Conservation (phyloP, 2,113 vertebrate species). For the Riparia riparia region DNA sequence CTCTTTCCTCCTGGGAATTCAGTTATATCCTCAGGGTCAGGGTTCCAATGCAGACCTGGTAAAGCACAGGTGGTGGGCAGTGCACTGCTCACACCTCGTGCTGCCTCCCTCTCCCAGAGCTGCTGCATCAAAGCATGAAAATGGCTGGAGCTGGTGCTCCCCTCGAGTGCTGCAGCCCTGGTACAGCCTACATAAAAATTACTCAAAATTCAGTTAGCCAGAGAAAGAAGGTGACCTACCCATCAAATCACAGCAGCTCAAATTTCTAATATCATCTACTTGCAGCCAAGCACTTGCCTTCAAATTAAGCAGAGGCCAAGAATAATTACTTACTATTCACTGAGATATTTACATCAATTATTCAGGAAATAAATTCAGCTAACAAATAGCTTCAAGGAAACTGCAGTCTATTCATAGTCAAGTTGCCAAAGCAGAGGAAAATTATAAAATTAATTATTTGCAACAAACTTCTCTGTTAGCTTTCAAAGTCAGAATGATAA, state of each 20-base stretch:
- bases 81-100: rapidly evolving
- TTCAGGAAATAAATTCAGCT: constrained; percentile 49
- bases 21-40: background rate
- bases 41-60: background rate
- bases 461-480: background rate
- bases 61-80: background rate
- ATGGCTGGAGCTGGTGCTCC: background rate
- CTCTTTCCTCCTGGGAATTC: background rate
- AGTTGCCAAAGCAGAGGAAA: constrained; percentile 13
- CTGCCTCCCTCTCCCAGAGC: background rate
- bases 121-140: rapidly evolving
- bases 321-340: constrained; percentile 37
- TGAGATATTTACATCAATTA: constrained; percentile 36
- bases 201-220: background rate
- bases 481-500: constrained; percentile 24
- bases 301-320: background rate
- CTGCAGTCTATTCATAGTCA: constrained; percentile 1
- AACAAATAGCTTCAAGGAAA: constrained; percentile 33
- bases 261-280: constrained; percentile 47
- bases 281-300: background rate
- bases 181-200: background rate
- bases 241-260: constrained; percentile 59
- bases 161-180: background rate
- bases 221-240: background rate
- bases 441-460: constrained; percentile 38